Evolutionary conservation across 2,888 invertebrate species (phyloP).

Genomic region (Sarcophaga caerulescens): DNA sequence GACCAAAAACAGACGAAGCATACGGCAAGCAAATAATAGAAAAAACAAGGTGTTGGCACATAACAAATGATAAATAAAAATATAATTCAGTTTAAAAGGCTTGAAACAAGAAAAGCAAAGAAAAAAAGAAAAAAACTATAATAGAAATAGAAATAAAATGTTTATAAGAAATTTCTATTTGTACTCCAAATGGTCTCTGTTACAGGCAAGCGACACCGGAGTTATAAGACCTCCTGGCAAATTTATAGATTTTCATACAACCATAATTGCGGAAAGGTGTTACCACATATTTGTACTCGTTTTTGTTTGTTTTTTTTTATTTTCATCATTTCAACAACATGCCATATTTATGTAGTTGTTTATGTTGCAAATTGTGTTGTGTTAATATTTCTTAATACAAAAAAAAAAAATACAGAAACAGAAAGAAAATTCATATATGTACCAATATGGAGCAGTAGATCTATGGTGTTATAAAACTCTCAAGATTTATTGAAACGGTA

Average conservation of each 20-base stretch:
- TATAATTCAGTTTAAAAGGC: constrained; percentile 32
- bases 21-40: no score
- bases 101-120: no score
- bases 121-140: background rate
- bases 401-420: constrained; percentile 30
- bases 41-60: constrained; percentile 60
- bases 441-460: constrained; percentile 50
- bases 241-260: constrained; percentile 62
- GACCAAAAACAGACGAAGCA: constrained; percentile 7
- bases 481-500: no score
- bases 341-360: constrained; percentile 20
- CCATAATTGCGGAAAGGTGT: constrained; percentile 66
- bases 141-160: constrained; percentile 13
- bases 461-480: constrained; percentile 46
- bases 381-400: constrained; percentile 4
- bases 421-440: background rate
- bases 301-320: background rate
- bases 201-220: constrained; percentile 6
- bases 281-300: constrained; percentile 58
- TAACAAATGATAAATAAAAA: constrained; percentile 65
- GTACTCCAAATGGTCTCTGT: background rate
- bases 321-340: constrained; percentile 3
- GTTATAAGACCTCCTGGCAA: constrained; percentile 63
- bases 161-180: constrained; percentile 9
- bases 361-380: background rate